phyloP scores from a whole-genome alignment of 2,888 invertebrate species.

The Epistrophe eligans region DNA sequence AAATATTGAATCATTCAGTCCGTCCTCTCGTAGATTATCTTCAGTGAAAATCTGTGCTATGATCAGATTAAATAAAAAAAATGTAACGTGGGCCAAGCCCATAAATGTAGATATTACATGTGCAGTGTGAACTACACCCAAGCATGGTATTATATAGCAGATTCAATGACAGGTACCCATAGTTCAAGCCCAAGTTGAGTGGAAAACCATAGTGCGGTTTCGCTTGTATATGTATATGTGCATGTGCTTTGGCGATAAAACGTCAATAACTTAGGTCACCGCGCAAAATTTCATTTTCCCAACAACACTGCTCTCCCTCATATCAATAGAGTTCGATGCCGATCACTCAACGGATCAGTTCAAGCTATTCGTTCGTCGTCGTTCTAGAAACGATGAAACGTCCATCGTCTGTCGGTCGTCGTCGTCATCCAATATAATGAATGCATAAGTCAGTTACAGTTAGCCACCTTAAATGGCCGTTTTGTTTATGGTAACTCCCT shows the following conservation, averaged over 20 bases:
- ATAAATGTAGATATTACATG: constrained; percentile 67
- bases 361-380: too few relatives aligned
- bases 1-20: constrained; percentile 66
- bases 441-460: constrained; percentile 73
- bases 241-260: constrained; percentile 53
- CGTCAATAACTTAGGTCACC: constrained; percentile 57
- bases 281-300: constrained; percentile 37
- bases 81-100: constrained; percentile 63
- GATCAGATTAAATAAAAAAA: constrained; percentile 30
- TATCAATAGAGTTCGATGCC: constrained; percentile 36
- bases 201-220: constrained; percentile 22
- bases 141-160: constrained; percentile 62
- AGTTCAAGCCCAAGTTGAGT: constrained; percentile 38
- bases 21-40: constrained; percentile 50
- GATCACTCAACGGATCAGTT: constrained; percentile 49
- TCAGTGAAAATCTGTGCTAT: constrained; percentile 44
- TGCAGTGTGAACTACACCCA: constrained; percentile 65
- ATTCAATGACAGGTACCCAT: constrained; percentile 65
- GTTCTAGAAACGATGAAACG: not conserved
- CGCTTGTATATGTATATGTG: not conserved
- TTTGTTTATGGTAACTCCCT: constrained; percentile 52
- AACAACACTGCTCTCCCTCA: constrained; percentile 34
- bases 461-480: constrained; percentile 66
- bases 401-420: not conserved
- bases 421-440: constrained; percentile 46